phyloP scores from a whole-genome alignment of 2,797 vertebrate genomes.

The Catamblyrhynchus diadema region DNA sequence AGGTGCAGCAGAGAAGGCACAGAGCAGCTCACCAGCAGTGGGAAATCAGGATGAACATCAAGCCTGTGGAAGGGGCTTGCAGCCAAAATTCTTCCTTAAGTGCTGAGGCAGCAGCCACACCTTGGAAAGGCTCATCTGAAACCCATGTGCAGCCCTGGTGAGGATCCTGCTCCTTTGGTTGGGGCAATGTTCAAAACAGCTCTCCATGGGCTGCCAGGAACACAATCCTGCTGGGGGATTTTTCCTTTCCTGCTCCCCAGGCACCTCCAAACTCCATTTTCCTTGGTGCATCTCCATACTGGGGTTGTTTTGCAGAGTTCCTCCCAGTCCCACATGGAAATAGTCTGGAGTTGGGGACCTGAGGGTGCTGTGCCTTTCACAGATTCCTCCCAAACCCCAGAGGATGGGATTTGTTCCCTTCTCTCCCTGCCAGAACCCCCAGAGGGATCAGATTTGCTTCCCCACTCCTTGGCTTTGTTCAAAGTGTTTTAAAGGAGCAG shows the following conservation, averaged over 20 bases:
- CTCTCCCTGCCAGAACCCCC: neutral
- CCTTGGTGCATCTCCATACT: accelerated
- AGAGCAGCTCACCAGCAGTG: neutral
- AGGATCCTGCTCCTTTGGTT: neutral
- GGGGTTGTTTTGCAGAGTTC: accelerated
- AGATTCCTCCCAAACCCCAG: neutral
- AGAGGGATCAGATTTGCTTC: neutral
- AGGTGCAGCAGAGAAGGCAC: neutral
- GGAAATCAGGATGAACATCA: neutral
- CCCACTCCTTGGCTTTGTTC: neutral
- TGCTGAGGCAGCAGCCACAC: neutral
- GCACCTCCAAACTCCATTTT: neutral
- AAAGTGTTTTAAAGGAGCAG: neutral
- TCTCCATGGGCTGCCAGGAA: neutral
- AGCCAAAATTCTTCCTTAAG: neutral
- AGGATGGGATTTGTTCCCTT: neutral
- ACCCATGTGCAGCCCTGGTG: neutral
- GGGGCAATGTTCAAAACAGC: neutral
- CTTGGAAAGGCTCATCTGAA: neutral
- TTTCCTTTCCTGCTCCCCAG: neutral
- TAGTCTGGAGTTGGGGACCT: accelerated
- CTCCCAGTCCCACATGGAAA: neutral
- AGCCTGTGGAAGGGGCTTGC: neutral
- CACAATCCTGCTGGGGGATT: neutral
- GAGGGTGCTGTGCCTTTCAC: neutral